Conservation (phyloP, 2,888 invertebrate genomes). For the Acheta domesticus region DNA sequence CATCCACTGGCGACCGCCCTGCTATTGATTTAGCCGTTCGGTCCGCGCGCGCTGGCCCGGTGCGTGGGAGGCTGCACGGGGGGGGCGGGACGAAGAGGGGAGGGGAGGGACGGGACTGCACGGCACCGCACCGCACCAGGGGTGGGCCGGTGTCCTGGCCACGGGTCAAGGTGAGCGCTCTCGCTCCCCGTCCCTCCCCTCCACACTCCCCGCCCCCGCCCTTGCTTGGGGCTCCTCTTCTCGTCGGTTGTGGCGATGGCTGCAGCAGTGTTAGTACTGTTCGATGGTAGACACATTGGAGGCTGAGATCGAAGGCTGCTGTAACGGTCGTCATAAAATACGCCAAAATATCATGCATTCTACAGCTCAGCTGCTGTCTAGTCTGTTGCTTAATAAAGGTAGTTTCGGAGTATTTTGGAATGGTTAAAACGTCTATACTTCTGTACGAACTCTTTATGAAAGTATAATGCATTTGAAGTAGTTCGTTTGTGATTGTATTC, state of each 20-base stretch:
- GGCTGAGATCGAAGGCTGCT: too few relatives aligned
- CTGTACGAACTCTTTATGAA: too few relatives aligned
- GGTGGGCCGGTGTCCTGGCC: not conserved
- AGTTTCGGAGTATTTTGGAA: too few relatives aligned
- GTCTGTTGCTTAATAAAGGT: too few relatives aligned
- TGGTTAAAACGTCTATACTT: too few relatives aligned
- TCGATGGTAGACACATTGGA: too few relatives aligned
- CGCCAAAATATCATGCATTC: too few relatives aligned
- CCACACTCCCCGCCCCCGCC: not conserved
- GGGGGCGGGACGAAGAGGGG: not conserved
- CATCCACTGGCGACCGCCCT: not conserved
- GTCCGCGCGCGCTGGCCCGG: not conserved
- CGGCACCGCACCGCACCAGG: not conserved
- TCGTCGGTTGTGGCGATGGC: not conserved
- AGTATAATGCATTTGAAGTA: too few relatives aligned
- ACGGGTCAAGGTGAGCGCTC: not conserved
- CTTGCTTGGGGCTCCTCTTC: not conserved
- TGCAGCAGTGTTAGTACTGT: too few relatives aligned
- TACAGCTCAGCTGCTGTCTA: too few relatives aligned
- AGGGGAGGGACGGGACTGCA: not conserved
- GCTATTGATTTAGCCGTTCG: conserved; percentile 18
- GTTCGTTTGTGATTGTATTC: too few relatives aligned
- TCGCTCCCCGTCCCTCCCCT: not conserved
- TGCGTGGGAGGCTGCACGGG: not conserved
- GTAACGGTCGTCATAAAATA: too few relatives aligned